Percentiles rank a stretch among this genome's conserved stretches.
Evolutionary conservation across 2,113 vertebrate species (phyloP).

Genomic region (Struthio camelus): DNA sequence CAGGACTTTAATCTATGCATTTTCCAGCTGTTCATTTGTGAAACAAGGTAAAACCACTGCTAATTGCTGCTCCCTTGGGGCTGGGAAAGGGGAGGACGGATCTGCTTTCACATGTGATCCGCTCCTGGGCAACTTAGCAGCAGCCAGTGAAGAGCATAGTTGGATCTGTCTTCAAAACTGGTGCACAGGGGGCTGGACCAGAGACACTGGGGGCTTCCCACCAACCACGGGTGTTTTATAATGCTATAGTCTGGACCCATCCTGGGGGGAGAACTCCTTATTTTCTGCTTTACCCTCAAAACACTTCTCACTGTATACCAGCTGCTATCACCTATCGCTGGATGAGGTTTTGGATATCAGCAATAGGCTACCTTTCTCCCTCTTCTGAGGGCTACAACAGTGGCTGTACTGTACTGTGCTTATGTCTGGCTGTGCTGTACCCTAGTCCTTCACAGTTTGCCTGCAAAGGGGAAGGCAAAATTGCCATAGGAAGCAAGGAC

Average conservation of each 20-base stretch:
- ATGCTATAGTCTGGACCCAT: not conserved
- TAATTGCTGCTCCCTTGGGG: not conserved
- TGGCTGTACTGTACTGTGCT: too few species aligned
- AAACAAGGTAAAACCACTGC: not conserved
- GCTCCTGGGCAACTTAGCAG: not conserved
- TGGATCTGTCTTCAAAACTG: accelerated
- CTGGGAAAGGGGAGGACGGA: not conserved
- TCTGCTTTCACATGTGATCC: not conserved
- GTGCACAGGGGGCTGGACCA: not conserved
- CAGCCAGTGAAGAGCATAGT: not conserved
- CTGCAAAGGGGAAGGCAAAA: not conserved
- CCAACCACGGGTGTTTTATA: not conserved
- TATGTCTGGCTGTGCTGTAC: not conserved
- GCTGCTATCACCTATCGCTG: not conserved
- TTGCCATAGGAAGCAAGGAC: not conserved
- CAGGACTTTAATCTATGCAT: not conserved
- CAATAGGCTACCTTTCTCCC: not conserved
- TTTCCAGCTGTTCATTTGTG: not conserved
- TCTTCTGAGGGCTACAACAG: not conserved
- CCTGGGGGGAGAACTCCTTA: not conserved
- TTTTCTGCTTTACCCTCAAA: not conserved
- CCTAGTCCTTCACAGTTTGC: not conserved
- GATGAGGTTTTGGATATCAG: not conserved
- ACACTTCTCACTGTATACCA: accelerated
- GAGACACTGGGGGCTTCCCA: not conserved